These are phyloP conservation scores for Tuta absoluta DNA, from an alignment of 2,888 invertebrate genomes.

Conservation along the genomic window DNA sequence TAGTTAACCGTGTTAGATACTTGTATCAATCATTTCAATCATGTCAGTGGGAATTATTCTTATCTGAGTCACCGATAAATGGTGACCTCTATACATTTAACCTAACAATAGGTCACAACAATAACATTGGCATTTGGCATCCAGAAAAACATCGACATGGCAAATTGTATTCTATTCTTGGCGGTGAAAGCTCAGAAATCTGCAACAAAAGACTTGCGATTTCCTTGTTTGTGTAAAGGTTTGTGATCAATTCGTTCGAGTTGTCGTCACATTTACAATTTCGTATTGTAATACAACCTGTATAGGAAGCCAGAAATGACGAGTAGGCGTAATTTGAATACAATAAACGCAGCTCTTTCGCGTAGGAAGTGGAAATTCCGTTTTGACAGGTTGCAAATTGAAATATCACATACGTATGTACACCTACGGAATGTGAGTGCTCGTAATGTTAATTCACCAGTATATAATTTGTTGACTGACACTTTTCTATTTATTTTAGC, in stretches of 20 bases:
- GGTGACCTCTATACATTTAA: conserved; percentile 31
- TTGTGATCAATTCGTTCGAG: conserved; percentile 6
- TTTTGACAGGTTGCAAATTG: conserved; percentile 23
- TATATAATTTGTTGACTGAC: neutral
- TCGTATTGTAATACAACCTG: conserved; percentile 36
- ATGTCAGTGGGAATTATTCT: conserved; percentile 23
- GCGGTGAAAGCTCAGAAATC: conserved; percentile 38
- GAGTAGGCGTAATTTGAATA: conserved; percentile 54
- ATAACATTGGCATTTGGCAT: conserved; percentile 15
- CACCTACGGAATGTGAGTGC: conserved; percentile 1
- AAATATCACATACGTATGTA: conserved; percentile 12
- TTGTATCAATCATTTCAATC: conserved; percentile 27
- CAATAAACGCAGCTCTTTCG: conserved; percentile 46
- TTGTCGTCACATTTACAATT: conserved; percentile 27
- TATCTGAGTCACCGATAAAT: conserved; percentile 35
- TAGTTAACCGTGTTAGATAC: conserved; percentile 17
- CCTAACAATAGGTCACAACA: conserved; percentile 27
- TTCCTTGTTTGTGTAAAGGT: conserved; percentile 32
- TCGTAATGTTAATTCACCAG: neutral
- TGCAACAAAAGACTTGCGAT: conserved; percentile 33
- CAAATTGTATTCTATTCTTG: conserved; percentile 34
- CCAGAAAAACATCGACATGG: conserved; percentile 23
- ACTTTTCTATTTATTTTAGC: neutral
- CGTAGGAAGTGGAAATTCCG: conserved; percentile 29
- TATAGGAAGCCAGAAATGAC: conserved; percentile 36